Evolutionary conservation across 2,797 vertebrate species (phyloP).

Genomic region (Tapera naevia): DNA sequence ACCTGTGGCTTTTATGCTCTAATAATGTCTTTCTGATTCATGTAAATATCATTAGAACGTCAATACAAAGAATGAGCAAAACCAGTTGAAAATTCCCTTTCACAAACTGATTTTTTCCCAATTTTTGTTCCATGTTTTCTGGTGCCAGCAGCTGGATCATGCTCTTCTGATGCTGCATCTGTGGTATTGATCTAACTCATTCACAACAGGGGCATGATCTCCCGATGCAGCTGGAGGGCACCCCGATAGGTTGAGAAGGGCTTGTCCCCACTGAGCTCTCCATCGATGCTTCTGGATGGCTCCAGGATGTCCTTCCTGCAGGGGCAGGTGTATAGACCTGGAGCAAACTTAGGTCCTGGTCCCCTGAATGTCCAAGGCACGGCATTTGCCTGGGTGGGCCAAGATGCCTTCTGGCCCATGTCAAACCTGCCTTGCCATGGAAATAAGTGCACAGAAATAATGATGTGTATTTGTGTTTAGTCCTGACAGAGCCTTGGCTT

Average conservation of each 20-base stretch:
- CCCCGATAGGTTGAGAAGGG: background rate
- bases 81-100: background rate
- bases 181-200: background rate
- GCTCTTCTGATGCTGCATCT: background rate
- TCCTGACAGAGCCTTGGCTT: background rate
- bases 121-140: background rate
- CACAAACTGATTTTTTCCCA: background rate
- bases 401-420: background rate
- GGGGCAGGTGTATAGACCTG: background rate
- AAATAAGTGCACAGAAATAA: background rate
- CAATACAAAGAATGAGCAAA: background rate
- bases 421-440: background rate
- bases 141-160: background rate
- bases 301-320: background rate
- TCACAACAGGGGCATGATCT: background rate
- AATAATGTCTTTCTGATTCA: background rate
- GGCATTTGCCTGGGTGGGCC: background rate
- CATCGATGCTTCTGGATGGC: fast-evolving
- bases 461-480: background rate
- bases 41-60: background rate
- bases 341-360: background rate
- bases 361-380: background rate
- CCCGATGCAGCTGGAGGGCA: background rate
- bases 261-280: background rate
- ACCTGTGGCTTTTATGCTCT: background rate